Conservation (phyloP, 2,888 invertebrate genomes). For the Eurytoma adleriae region DNA sequence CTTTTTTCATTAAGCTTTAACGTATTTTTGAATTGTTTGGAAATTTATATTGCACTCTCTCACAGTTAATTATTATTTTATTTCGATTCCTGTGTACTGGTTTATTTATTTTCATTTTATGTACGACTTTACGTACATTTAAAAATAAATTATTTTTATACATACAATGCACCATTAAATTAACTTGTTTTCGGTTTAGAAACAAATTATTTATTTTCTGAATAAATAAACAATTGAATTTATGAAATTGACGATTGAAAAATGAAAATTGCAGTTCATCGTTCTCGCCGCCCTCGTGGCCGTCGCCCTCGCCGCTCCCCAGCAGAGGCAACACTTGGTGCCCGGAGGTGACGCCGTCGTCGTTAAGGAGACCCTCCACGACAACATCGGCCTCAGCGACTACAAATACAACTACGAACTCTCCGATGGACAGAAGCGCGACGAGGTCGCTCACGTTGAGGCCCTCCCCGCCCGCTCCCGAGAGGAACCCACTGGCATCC, state of each 20-base stretch:
- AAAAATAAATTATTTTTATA: no score
- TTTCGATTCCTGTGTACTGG: no score
- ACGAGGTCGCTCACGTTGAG: conserved; percentile 65
- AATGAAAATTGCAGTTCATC: conserved; percentile 53
- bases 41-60: no score
- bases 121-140: no score
- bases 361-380: conserved; percentile 47
- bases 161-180: no score
- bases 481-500: conserved; percentile 55
- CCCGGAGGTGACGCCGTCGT: conserved; percentile 41
- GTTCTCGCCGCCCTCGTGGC: conserved; percentile 57
- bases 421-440: conserved; percentile 58
- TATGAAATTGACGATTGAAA: background rate
- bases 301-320: conserved; percentile 48
- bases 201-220: no score
- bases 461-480: conserved; percentile 51
- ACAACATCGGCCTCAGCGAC: conserved; percentile 59
- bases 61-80: no score
- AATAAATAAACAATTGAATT: no score
- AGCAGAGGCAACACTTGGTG: background rate
- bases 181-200: no score
- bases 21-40: no score
- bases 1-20: no score
- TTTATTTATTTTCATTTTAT: no score
- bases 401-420: conserved; percentile 58